Conservation (phyloP, 2,888 invertebrate genomes). For the Caradrina clavipalpis region DNA sequence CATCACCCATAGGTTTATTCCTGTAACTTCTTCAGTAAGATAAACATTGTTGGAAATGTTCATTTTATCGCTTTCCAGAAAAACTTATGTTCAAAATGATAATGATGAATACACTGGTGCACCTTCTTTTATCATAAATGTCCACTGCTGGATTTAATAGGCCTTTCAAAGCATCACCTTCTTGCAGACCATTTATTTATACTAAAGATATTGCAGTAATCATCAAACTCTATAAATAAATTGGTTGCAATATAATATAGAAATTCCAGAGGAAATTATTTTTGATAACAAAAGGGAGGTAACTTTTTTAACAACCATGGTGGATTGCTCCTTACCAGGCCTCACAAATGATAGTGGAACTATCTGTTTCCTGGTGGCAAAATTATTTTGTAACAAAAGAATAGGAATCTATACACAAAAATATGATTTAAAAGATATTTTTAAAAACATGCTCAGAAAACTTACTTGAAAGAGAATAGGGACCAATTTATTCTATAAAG, state of each 20-base stretch:
- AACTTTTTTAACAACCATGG: neutral
- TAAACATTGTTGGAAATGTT: neutral
- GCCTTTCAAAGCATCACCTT: no score
- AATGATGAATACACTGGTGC: no score
- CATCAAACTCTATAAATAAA: no score
- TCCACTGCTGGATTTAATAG: no score
- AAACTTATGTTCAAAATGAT: neutral
- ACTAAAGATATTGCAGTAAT: no score
- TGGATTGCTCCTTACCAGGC: neutral
- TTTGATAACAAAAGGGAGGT: neutral
- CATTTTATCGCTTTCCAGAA: neutral
- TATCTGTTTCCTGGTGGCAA: no score
- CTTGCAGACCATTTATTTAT: no score
- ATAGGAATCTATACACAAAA: neutral
- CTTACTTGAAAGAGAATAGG: slow-evolving; percentile 38
- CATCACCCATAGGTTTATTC: slow-evolving; percentile 27
- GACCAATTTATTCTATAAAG: slow-evolving; percentile 1
- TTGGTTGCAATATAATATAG: no score
- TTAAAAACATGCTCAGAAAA: slow-evolving; percentile 7
- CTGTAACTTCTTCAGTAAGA: neutral
- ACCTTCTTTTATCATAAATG: neutral
- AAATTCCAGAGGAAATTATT: no score
- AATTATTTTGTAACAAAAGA: neutral
- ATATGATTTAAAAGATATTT: neutral
- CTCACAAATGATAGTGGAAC: neutral